Evolutionary conservation across 2,113 vertebrate genomes (phyloP), one percentile per base, ranked within the genome.

Genomic region (Hippolais icterina): DNA sequence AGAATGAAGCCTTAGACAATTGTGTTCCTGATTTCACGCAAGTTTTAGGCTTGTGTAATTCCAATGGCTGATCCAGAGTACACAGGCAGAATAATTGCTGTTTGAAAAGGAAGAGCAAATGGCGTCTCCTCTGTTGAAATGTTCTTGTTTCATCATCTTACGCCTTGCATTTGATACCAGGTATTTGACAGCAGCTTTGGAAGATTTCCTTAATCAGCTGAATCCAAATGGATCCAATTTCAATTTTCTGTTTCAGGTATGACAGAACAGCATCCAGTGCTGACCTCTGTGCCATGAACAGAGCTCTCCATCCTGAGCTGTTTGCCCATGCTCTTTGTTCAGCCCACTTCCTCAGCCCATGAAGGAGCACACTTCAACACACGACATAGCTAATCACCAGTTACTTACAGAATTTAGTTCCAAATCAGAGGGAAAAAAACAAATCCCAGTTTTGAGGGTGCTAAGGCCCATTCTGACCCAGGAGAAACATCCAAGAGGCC

Each of bases 11-110:
- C 52, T 63, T 68, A 87, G 80, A 47, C 72, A 90, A 78, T 83
- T 7, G 4, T 94, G 95, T 94, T 93, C 91, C 89, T 95, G 94
- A 96, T 95, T 95, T 92, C 77, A 90, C 0, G 4, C 80, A 82
- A 49, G 52, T 87, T 94, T 94, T 68, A 94, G 77, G 57, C 27
- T 69, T 83, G 29, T 90, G 22, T 76, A 90, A 93, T 85, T 94
- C 78, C 75, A 80, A 2, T 39, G 75, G 64, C 27, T 92, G 64
- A 74, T 77, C 47, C 59, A 74, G 68, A 59, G 47, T 47, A 71
- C 56, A 65, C 15, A 63, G 19, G 20, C 54, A 86, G 65, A 95
- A 78, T 75, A 96, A 91, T 11, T 83, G 56, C 21, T 77, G 24
- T 31, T 80, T 39, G 52, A 50, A 89, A 87, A 83, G 78, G 21